These are phyloP conservation scores for Leptinotarsa undecemlineata DNA, from an alignment of 1,140 invertebrate species.

Conservation along the genomic window DNA sequence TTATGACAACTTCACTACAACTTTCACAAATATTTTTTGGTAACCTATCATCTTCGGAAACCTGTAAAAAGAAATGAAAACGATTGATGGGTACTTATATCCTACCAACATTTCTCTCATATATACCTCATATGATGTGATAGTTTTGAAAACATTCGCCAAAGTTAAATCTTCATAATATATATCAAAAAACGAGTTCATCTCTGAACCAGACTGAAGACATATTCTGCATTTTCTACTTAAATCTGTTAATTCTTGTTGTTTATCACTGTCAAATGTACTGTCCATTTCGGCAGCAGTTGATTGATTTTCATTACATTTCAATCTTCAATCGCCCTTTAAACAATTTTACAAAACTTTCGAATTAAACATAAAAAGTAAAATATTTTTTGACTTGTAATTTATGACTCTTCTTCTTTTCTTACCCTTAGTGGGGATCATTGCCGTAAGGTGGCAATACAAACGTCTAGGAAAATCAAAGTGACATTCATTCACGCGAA, in stretches of 20 bases:
- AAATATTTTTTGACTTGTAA: no score
- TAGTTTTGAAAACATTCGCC: conserved; percentile 14
- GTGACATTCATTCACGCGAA: no score
- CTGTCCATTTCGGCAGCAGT: background rate
- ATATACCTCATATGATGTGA: conserved; percentile 4
- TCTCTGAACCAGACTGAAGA: background rate
- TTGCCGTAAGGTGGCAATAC: no score
- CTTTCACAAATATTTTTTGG: conserved; percentile 41
- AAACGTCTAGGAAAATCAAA: no score
- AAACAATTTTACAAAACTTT: no score
- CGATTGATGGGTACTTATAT: background rate
- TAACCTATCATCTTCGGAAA: conserved; percentile 38
- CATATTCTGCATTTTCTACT: conserved; percentile 19
- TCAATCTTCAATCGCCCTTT: no score
- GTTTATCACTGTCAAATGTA: background rate
- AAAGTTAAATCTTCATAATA: conserved; percentile 12
- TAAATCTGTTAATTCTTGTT: background rate
- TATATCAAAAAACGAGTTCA: conserved; percentile 21
- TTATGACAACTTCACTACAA: conserved; percentile 36
- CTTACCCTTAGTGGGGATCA: no score
- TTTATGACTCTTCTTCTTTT: no score
- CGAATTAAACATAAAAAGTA: no score
- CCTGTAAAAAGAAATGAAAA: conserved; percentile 29
- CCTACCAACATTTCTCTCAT: background rate
- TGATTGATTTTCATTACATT: no score